phyloP scores from a whole-genome alignment of 2,113 vertebrate species.

The Erythrolamprus reginae region DNA sequence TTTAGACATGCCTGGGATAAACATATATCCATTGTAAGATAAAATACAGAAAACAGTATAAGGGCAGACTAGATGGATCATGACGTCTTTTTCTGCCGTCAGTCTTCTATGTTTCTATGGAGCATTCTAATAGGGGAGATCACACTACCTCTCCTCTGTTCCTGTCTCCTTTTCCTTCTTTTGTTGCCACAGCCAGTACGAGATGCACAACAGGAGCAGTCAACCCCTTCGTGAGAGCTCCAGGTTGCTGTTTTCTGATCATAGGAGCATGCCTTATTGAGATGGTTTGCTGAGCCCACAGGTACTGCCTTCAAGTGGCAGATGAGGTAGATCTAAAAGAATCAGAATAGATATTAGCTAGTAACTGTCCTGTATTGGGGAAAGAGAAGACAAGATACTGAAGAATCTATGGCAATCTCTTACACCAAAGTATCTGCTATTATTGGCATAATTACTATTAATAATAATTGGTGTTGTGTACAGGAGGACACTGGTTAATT shows the following conservation, averaged over 20 bases:
- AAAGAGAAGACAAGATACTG: neutral
- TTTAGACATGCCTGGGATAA: too few relatives aligned
- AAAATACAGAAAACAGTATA: too few relatives aligned
- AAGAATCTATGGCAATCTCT: too few relatives aligned
- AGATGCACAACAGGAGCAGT: slow-evolving; percentile 16
- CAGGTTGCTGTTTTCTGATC: rapidly evolving
- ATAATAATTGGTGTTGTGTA: too few relatives aligned
- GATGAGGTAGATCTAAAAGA: slow-evolving; percentile 20
- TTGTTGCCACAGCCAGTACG: neutral
- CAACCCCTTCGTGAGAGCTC: neutral
- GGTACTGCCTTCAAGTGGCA: slow-evolving; percentile 34
- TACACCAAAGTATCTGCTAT: neutral
- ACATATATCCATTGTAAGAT: too few relatives aligned
- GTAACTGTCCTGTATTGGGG: neutral
- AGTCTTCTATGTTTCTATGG: too few relatives aligned
- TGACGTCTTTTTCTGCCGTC: too few relatives aligned
- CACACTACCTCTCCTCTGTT: neutral
- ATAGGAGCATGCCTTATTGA: neutral
- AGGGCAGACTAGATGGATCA: too few relatives aligned
- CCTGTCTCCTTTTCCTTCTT: neutral
- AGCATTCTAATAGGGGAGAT: neutral
- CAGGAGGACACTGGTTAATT: too few relatives aligned
- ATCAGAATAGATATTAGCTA: neutral
- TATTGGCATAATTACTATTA: neutral
- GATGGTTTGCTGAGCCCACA: rapidly evolving